Percentiles rank a stretch among this genome's conserved stretches.
These are phyloP conservation scores for Stomorhina lunata DNA, from an alignment of 2,888 invertebrate genomes.

Conservation along the genomic window DNA sequence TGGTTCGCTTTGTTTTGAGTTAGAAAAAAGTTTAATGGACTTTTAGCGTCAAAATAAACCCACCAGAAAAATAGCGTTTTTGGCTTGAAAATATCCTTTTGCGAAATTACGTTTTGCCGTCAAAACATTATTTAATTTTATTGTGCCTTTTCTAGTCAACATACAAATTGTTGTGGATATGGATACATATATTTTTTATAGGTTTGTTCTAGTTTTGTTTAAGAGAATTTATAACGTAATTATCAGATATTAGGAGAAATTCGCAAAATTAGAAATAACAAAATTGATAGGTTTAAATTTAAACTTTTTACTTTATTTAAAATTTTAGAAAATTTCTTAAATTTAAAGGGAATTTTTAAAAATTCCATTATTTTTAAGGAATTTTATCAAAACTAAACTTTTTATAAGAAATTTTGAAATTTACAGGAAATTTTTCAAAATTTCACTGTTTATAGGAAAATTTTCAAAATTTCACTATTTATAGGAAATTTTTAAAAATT, in stretches of 20 bases:
- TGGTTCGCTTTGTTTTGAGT: constrained; percentile 35
- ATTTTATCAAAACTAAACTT: no score
- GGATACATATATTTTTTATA: constrained; percentile 21
- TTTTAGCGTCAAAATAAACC: constrained; percentile 58
- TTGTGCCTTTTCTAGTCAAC: no score
- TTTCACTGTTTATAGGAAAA: no score
- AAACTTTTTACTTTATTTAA: no score
- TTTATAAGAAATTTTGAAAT: no score
- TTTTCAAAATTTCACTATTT: no score
- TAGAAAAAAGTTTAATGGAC: constrained; percentile 58
- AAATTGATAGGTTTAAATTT: not conserved
- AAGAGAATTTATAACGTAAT: constrained; percentile 41
- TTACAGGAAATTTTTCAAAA: no score
- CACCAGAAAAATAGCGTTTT: not conserved
- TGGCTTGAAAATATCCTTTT: not conserved
- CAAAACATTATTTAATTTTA: constrained; percentile 54
- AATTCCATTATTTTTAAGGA: no score
- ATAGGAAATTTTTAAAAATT: no score
- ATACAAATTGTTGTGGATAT: constrained; percentile 25
- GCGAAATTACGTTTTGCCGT: constrained; percentile 12
- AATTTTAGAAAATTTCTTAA: no score
- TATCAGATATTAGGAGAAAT: not conserved
- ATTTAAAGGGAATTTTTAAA: no score
- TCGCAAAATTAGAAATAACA: constrained; percentile 7
- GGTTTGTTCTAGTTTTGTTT: constrained; percentile 49